Percentiles rank a stretch among this genome's conserved stretches.
These are phyloP conservation scores for Cassiopea xamachana DNA, from an alignment of 30 jellyfish, hydroid and myxozoan genomes.

Conservation along the genomic window DNA sequence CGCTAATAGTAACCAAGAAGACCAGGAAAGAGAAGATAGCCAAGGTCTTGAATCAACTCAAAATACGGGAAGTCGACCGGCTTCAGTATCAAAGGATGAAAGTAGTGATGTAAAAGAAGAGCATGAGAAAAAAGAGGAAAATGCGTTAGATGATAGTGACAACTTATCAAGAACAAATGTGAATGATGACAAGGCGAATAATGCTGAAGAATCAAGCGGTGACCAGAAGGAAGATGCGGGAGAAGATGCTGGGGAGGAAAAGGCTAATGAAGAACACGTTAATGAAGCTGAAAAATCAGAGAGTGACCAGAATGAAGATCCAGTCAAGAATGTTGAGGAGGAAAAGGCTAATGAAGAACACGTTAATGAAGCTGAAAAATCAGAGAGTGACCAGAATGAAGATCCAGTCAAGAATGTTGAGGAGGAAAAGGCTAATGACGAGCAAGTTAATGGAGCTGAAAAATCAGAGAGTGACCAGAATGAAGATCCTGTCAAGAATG, in stretches of 20 bases:
- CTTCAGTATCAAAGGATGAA: background rate
- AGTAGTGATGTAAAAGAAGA: background rate
- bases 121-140: background rate
- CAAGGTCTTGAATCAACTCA: background rate
- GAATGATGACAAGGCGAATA: too few relatives aligned
- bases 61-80: too few relatives aligned
- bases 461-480: background rate
- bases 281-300: background rate
- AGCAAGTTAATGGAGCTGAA: too few relatives aligned
- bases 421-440: background rate
- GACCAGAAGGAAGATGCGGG: background rate
- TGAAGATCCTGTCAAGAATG: background rate
- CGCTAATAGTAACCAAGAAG: background rate
- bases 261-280: background rate
- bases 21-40: constrained; percentile 3
- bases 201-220: background rate
- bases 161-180: too few relatives aligned
- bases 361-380: background rate
- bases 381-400: background rate
- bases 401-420: background rate
- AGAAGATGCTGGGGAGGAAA: background rate
- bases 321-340: background rate
- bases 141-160: background rate
- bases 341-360: background rate
- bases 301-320: background rate